These are phyloP conservation scores for Karalla daura DNA, from an alignment of 2,797 vertebrate species.

Conservation along the genomic window DNA sequence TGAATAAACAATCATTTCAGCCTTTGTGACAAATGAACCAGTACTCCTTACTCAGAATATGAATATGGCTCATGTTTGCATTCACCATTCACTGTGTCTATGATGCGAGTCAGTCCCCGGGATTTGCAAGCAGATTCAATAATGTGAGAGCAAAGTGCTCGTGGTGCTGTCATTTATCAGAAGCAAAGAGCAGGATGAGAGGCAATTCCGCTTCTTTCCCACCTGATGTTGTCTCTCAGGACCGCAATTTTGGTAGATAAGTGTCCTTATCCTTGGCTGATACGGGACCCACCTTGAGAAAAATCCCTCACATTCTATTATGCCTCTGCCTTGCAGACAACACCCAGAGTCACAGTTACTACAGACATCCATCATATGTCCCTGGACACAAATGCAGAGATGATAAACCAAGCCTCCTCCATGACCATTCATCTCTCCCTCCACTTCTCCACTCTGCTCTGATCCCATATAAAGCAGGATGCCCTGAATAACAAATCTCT, in stretches of 20 bases:
- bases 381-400: slow-evolving; percentile 53
- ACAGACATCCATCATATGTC: slow-evolving; percentile 61
- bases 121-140: slow-evolving; percentile 53
- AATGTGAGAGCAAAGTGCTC: slow-evolving; percentile 48
- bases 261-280: slow-evolving; percentile 63
- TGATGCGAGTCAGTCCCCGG: slow-evolving; percentile 8
- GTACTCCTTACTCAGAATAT: background rate
- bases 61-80: slow-evolving; percentile 15
- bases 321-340: slow-evolving; percentile 32
- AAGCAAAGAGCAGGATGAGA: slow-evolving; percentile 66
- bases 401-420: slow-evolving; percentile 46
- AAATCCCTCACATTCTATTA: slow-evolving; percentile 62
- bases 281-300: slow-evolving; percentile 59
- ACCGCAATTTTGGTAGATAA: slow-evolving; percentile 60
- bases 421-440: slow-evolving; percentile 53
- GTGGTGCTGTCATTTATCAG: slow-evolving; percentile 65
- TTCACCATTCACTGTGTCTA: background rate
- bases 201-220: slow-evolving; percentile 35
- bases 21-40: background rate
- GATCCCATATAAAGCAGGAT: slow-evolving; percentile 36
- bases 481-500: slow-evolving; percentile 39
- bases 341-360: slow-evolving; percentile 41
- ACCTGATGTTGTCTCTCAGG: slow-evolving; percentile 63
- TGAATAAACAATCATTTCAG: background rate
- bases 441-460: slow-evolving; percentile 46